Evolutionary conservation across 1,140 invertebrate species (phyloP).

Genomic region (Scaptomyza graminum): DNA sequence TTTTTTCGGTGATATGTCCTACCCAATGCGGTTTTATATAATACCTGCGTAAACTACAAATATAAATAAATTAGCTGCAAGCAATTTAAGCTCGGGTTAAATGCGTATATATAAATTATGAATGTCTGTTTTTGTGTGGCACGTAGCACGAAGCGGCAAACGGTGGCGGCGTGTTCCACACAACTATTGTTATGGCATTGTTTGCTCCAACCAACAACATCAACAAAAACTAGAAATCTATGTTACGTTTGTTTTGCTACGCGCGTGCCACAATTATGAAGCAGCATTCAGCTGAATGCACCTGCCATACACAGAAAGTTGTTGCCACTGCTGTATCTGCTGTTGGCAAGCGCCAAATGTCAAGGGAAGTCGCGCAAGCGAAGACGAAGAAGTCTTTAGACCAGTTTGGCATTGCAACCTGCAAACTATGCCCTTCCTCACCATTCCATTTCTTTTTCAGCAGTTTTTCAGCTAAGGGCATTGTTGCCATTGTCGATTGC

Average conservation of each 20-base stretch:
- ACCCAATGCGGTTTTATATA: conserved; percentile 9
- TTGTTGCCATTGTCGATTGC: conserved; percentile 60
- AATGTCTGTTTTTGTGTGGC: conserved; percentile 40
- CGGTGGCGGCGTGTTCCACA: background rate
- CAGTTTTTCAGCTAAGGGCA: conserved; percentile 1
- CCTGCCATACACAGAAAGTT: conserved; percentile 50
- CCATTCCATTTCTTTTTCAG: background rate
- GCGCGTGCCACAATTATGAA: conserved; percentile 73
- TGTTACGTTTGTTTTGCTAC: conserved; percentile 33
- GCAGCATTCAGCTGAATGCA: conserved; percentile 59
- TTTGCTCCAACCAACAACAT: background rate
- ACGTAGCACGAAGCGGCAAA: conserved; percentile 46
- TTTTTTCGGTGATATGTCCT: conserved; percentile 5
- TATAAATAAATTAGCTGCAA: conserved; percentile 74
- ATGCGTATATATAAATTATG: conserved; percentile 69
- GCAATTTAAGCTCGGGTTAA: conserved; percentile 55
- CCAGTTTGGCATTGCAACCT: conserved; percentile 62
- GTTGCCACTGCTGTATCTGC: conserved; percentile 10
- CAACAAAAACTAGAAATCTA: no score
- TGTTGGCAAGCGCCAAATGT: conserved; percentile 57
- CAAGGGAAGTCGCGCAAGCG: conserved; percentile 71
- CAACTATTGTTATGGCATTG: conserved; percentile 15
- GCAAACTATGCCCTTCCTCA: conserved; percentile 16
- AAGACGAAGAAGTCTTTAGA: conserved; percentile 68
- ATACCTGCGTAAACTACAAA: background rate